These are phyloP conservation scores for Drosophila multiciliata DNA, from an alignment of 2,888 invertebrate genomes.

Conservation along the genomic window DNA sequence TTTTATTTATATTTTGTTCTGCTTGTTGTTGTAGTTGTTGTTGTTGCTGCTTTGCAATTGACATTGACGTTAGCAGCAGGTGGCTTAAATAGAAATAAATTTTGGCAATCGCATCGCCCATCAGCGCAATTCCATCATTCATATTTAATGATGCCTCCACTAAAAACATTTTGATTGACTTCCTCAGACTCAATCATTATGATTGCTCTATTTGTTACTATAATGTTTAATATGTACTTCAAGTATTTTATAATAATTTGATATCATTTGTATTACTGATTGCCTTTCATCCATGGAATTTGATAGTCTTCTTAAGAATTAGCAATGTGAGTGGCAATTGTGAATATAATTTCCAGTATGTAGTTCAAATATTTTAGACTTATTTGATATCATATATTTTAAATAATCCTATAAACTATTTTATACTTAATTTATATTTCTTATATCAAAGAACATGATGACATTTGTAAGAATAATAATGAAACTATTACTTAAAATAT, in stretches of 20 bases:
- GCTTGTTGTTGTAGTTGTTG: slow-evolving; percentile 9
- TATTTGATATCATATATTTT: background rate
- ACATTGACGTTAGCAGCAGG: slow-evolving; percentile 59
- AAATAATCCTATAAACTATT: background rate
- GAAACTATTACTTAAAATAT: background rate
- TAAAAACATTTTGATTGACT: slow-evolving; percentile 27
- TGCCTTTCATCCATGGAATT: background rate
- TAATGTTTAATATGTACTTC: background rate
- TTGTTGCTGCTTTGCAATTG: slow-evolving; percentile 33
- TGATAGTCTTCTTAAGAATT: background rate
- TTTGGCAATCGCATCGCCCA: slow-evolving; percentile 29
- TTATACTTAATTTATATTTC: background rate
- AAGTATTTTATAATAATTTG: background rate
- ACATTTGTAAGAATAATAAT: background rate
- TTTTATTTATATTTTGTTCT: slow-evolving; percentile 17
- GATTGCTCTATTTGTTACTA: background rate
- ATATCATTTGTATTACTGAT: background rate
- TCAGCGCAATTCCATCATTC: slow-evolving; percentile 42
- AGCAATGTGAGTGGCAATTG: background rate
- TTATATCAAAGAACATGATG: no score
- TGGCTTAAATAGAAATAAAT: slow-evolving; percentile 65
- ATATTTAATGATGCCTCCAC: slow-evolving; percentile 47
- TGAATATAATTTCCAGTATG: background rate
- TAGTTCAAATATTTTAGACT: background rate
- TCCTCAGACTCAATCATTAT: background rate